Evolutionary conservation across 2,113 vertebrate species (phyloP).

Genomic region (Plotosus lineatus): DNA sequence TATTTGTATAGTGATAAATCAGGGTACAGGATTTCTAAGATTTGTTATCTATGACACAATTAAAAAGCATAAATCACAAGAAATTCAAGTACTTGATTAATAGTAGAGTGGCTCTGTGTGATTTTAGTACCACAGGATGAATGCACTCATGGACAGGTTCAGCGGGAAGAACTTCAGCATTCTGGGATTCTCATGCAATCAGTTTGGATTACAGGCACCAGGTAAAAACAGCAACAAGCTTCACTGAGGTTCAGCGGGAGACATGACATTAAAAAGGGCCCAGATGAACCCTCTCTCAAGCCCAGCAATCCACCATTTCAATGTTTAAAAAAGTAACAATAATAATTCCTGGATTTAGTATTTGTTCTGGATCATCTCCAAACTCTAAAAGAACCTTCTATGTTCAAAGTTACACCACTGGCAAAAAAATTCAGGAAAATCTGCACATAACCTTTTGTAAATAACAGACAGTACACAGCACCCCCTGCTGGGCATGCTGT

Average conservation of each 20-base stretch:
- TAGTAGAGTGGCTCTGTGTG: neutral
- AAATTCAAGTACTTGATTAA: neutral
- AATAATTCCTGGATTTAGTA: too few relatives aligned
- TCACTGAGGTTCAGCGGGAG: neutral
- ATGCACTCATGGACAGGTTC: slow-evolving; percentile 79
- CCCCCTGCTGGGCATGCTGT: too few relatives aligned
- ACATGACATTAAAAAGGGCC: neutral
- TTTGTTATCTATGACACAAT: neutral
- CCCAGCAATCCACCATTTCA: too few relatives aligned
- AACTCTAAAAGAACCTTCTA: too few relatives aligned
- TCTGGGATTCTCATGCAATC: slow-evolving; percentile 77
- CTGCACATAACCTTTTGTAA: too few relatives aligned
- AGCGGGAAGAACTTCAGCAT: slow-evolving; percentile 67
- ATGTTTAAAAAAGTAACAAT: too few relatives aligned
- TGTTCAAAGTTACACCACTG: too few relatives aligned
- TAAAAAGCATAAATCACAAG: neutral
- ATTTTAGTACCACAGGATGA: slow-evolving; percentile 73
- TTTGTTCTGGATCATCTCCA: too few relatives aligned
- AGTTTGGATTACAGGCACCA: slow-evolving; percentile 78
- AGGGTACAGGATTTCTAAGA: neutral
- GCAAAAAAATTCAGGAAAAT: too few relatives aligned
- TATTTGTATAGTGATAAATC: neutral
- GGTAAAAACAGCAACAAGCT: slow-evolving; percentile 61
- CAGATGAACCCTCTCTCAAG: neutral
- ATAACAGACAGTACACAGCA: too few relatives aligned